A percentile compares a stretch with the other conserved stretches of the same genome.
These are phyloP conservation scores for Cydia pomonella DNA, from an alignment of 1,140 invertebrate species.

Conservation along the genomic window DNA sequence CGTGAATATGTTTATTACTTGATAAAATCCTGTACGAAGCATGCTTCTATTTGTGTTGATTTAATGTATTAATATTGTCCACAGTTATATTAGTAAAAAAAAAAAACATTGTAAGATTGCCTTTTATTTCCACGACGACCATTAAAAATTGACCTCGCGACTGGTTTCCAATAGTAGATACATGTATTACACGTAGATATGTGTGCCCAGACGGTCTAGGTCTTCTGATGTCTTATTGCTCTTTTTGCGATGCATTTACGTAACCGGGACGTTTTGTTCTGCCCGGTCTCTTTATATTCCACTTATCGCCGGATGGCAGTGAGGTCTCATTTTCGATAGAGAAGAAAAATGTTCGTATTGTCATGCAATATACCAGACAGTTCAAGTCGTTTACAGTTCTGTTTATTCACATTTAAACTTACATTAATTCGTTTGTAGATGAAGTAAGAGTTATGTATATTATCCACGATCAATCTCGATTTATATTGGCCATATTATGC, in stretches of 20 bases:
- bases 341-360: not conserved
- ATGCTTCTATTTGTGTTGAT: constrained; percentile 8
- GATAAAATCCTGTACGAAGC: constrained; percentile 2
- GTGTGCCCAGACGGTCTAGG: constrained; percentile 7
- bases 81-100: not conserved
- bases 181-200: not conserved
- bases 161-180: constrained; percentile 7
- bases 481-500: not conserved
- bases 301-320: not conserved
- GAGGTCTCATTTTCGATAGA: not conserved
- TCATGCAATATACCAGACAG: not conserved
- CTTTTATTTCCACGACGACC: not conserved
- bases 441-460: not conserved
- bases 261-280: not conserved
- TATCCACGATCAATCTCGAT: not conserved
- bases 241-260: constrained; percentile 11
- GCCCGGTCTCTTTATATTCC: not conserved
- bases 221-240: constrained; percentile 10
- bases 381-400: not conserved
- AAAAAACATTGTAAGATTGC: not conserved
- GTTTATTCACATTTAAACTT: not conserved
- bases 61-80: not conserved
- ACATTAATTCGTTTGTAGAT: not conserved
- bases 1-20: constrained; percentile 26
- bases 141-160: constrained; percentile 22